These are phyloP conservation scores for Chionis minor DNA, from an alignment of 2,113 vertebrate species.

Conservation along the genomic window DNA sequence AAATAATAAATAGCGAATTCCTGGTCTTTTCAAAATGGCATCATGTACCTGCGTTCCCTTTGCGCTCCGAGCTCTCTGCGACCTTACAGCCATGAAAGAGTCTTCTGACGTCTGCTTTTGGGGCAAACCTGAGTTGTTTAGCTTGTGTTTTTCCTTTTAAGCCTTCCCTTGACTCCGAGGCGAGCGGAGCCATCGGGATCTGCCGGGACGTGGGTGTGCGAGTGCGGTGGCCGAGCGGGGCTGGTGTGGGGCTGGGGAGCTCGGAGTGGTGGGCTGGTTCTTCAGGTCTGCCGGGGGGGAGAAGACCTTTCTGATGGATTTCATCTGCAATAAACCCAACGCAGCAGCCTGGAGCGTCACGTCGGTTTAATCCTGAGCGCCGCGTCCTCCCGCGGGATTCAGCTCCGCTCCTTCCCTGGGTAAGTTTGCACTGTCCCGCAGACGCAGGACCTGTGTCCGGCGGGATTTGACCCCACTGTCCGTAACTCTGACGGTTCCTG, in stretches of 20 bases:
- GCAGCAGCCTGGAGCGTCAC: background rate
- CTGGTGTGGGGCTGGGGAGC: background rate
- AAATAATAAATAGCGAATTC: background rate
- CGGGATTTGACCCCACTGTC: background rate
- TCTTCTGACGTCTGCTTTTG: background rate
- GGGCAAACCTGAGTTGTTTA: background rate
- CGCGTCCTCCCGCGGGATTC: fast-evolving
- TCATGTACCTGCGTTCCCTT: fast-evolving
- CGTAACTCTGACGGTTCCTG: fast-evolving
- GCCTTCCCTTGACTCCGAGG: fast-evolving
- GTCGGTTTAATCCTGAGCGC: fast-evolving
- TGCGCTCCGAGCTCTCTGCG: background rate
- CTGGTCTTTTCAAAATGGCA: background rate
- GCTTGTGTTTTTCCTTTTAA: background rate
- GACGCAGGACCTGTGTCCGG: fast-evolving
- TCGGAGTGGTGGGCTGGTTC: background rate
- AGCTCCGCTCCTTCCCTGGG: background rate
- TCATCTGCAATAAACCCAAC: background rate
- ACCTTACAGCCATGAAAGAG: background rate
- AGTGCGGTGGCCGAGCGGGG: fast-evolving
- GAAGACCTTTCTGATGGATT: background rate
- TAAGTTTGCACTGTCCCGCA: background rate
- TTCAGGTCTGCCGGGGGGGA: background rate
- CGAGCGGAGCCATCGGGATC: fast-evolving
- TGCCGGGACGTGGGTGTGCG: background rate